These are phyloP conservation scores for Xiphydria camelus DNA, from an alignment of 2,888 invertebrate species.

Conservation along the genomic window DNA sequence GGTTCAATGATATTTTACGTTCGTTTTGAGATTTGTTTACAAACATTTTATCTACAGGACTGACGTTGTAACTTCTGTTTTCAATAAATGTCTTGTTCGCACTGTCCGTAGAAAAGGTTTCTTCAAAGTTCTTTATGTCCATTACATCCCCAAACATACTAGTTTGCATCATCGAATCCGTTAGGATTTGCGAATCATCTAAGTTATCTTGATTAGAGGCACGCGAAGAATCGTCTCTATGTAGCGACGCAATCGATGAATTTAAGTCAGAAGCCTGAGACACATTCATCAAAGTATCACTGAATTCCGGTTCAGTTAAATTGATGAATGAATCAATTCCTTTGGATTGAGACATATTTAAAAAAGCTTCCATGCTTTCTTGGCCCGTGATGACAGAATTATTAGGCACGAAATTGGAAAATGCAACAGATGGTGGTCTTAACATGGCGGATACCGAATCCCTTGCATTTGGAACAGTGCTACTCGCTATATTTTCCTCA, in stretches of 20 bases:
- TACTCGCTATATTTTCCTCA: too few species aligned
- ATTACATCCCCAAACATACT: constrained; percentile 37
- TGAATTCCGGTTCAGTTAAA: constrained; percentile 45
- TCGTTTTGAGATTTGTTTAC: constrained; percentile 13
- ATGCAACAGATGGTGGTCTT: constrained; percentile 28
- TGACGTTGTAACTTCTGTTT: constrained; percentile 15
- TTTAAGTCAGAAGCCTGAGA: constrained; percentile 48
- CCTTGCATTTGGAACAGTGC: constrained; percentile 7
- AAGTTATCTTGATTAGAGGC: constrained; percentile 23
- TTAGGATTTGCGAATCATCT: constrained; percentile 42
- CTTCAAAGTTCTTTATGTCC: constrained; percentile 6
- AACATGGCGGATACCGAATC: constrained; percentile 43
- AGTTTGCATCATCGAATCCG: constrained; percentile 49
- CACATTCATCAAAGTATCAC: constrained; percentile 43
- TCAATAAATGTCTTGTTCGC: constrained; percentile 7
- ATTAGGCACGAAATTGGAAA: constrained; percentile 14
- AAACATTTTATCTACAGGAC: constrained; percentile 19
- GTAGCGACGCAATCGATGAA: constrained; percentile 35
- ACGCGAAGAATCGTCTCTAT: background rate
- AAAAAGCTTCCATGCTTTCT: constrained; percentile 50
- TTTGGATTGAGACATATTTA: constrained; percentile 47
- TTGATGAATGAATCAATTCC: constrained; percentile 51
- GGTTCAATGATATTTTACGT: constrained; percentile 11
- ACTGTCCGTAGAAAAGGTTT: too few species aligned
- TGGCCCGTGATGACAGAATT: constrained; percentile 28